Evolutionary conservation across 2,113 vertebrate species (phyloP), one percentile per base, ranked within the genome.

Genomic region (Ivindomyrus marchei): DNA sequence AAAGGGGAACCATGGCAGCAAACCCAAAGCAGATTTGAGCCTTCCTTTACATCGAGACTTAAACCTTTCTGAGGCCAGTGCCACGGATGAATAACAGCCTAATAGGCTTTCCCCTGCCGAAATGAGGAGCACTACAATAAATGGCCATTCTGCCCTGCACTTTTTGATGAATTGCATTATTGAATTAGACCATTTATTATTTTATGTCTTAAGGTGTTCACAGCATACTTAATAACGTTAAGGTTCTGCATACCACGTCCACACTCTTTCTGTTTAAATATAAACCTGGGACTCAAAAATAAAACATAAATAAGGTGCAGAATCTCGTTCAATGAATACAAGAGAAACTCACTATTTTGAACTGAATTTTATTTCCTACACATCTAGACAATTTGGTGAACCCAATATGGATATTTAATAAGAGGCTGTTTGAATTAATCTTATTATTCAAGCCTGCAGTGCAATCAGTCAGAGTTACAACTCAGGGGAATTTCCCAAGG

Each of bases 1-100:
- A 88, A n/a, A 58, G 62, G 84, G n/a, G 85, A 58, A 53, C 85
- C 89, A 31, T 52, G 47, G 86, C 50, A 83, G 87, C 88, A 87
- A 88, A 90, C 89, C 90, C 90, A 87, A 90, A 90, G 85, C 90
- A 90, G 90, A 90, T 89, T 90, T 91, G 58, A 87, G 84, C 89
- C 89, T 89, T 92, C 90, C 84, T 90, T 70, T 58, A 84, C 77
- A 58, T 45, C 11, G 47, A 13, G 19, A 42, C 47, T 53, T 84
- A 56, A 89, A 62, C 77, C 89, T 62, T 27, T 89, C 21, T 36
- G 21, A n/a, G 49, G 21, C 11, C 0, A 4, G 49, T n/a, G 74
- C 49, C 49, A 42, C 21, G 31, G 46, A 42, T 84, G 66, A 84
- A 31, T 31, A 36, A 50, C 36, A 52, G 27, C 17, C 31, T 17